A percentile compares a stretch with the other conserved stretches of the same genome.
Evolutionary conservation across 1,140 invertebrate genomes (phyloP).

Genomic region (Colletes gigas): DNA sequence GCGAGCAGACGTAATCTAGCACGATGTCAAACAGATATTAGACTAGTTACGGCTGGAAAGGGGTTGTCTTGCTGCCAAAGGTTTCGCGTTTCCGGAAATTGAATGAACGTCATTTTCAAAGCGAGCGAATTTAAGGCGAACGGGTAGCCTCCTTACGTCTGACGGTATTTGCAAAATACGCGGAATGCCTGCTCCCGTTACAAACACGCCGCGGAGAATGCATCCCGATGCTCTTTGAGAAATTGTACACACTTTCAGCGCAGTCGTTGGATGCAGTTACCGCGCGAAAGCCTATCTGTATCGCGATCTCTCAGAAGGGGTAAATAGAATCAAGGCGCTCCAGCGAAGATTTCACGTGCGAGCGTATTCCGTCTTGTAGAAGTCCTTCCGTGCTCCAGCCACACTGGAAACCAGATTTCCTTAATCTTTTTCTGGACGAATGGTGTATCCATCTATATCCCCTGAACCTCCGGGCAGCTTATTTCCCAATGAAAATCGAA

Average conservation of each 20-base stretch:
- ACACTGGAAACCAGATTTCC: conserved; percentile 58
- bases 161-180: conserved; percentile 15
- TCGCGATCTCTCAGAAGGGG: conserved; percentile 49
- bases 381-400: conserved; percentile 27
- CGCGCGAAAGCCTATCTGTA: conserved; percentile 53
- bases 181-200: background rate
- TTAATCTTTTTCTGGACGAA: conserved; percentile 61
- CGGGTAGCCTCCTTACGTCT: background rate
- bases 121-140: background rate
- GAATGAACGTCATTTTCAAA: background rate
- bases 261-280: conserved; percentile 49
- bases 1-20: background rate
- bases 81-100: background rate
- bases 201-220: background rate
- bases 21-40: background rate
- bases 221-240: conserved; percentile 52
- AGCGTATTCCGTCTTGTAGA: conserved; percentile 9
- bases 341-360: conserved; percentile 51
- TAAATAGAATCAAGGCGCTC: conserved; percentile 58
- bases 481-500: conserved; percentile 62
- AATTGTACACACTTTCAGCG: conserved; percentile 38
- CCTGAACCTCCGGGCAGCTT: conserved; percentile 45
- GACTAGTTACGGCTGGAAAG: background rate
- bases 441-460: conserved; percentile 49
- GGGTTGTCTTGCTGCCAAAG: background rate